Evolutionary conservation across 2,113 vertebrate species (phyloP).

Genomic region (Pan troglodytes): NHGRI_mPanTro3-v2.1_pri NC_072403.2:94645001-94645500

Average conservation of each 20-base stretch:
- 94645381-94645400: neutral
- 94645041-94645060: neutral
- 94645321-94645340: neutral
- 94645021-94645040: accelerated
- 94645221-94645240: neutral
- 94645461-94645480: neutral
- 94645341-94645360: neutral
- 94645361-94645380: neutral
- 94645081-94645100: neutral
- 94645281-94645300: neutral
- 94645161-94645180: neutral
- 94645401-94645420: neutral
- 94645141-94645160: neutral
- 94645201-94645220: neutral
- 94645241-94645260: neutral
- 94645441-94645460: neutral
- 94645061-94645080: neutral
- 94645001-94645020: too few species aligned
- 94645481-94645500: neutral
- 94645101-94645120: neutral
- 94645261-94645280: neutral
- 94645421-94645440: neutral
- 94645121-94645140: neutral
- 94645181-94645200: neutral
- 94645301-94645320: neutral